Evolutionary conservation across 2,113 vertebrate species (phyloP).

Genomic region (Gobius niger): DNA sequence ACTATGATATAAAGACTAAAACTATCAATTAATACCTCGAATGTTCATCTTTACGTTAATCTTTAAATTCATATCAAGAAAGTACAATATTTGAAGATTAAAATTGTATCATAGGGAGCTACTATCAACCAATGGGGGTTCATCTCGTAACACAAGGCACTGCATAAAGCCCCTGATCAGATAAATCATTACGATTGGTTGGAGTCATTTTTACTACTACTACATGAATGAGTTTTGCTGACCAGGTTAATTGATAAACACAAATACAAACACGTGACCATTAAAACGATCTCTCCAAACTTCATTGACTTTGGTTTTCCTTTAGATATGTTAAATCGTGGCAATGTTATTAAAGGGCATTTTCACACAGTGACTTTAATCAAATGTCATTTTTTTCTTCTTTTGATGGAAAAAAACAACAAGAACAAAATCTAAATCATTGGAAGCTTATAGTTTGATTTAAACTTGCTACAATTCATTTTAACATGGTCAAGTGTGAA

Average conservation of each 20-base stretch:
- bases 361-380: neutral
- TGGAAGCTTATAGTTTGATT: neutral
- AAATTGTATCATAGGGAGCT: neutral
- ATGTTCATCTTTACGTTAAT: too few species aligned
- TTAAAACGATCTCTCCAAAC: constrained; percentile 16
- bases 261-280: neutral
- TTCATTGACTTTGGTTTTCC: constrained; percentile 44
- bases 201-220: neutral
- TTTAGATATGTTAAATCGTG: constrained; percentile 12
- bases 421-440: too few species aligned
- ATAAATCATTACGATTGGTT: neutral
- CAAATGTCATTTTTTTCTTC: too few species aligned
- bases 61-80: neutral
- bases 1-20: neutral
- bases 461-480: neutral
- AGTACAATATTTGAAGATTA: neutral
- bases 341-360: constrained; percentile 5
- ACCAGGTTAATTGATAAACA: constrained; percentile 13
- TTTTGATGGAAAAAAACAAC: too few species aligned
- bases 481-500: neutral
- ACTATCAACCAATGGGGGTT: neutral
- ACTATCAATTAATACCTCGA: too few species aligned
- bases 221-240: neutral
- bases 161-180: neutral
- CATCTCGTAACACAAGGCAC: neutral